phyloP scores from a whole-genome alignment of 2,888 invertebrate species.

The Melinaea marsaeus region DNA sequence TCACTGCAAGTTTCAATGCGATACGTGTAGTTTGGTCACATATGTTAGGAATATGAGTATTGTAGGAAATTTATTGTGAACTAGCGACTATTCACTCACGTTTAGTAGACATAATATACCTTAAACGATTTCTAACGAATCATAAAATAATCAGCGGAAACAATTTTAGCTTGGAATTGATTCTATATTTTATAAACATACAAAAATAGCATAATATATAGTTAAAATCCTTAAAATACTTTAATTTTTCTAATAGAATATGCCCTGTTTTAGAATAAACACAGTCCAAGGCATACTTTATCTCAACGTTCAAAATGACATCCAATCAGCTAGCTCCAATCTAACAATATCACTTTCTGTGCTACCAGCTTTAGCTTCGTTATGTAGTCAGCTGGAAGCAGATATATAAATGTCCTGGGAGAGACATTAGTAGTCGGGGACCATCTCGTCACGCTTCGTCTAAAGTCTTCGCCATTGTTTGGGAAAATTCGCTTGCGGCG shows the following conservation, averaged over 20 bases:
- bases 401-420: conserved; percentile 50
- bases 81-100: not conserved
- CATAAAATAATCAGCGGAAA: too few relatives aligned
- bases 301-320: not conserved
- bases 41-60: conserved; percentile 1
- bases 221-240: too few relatives aligned
- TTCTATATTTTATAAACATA: too few relatives aligned
- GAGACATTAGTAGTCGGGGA: conserved; percentile 53
- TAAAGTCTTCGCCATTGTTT: conserved; percentile 44
- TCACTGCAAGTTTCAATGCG: conserved; percentile 19
- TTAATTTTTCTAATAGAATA: too few relatives aligned
- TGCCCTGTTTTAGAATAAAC: too few relatives aligned
- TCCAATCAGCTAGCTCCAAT: conserved; percentile 13
- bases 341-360: conserved; percentile 27
- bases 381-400: conserved; percentile 45
- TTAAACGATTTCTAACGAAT: too few relatives aligned
- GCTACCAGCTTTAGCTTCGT: conserved; percentile 40
- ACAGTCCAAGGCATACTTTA: too few relatives aligned
- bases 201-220: too few relatives aligned
- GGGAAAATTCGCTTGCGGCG: conserved; percentile 39
- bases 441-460: conserved; percentile 41
- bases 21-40: conserved; percentile 4
- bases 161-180: too few relatives aligned
- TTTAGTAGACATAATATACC: conserved; percentile 1
- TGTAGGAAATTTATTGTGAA: not conserved